These are phyloP conservation scores for Hyppa rectilinea DNA, from an alignment of 2,888 invertebrate genomes.

Conservation along the genomic window DNA sequence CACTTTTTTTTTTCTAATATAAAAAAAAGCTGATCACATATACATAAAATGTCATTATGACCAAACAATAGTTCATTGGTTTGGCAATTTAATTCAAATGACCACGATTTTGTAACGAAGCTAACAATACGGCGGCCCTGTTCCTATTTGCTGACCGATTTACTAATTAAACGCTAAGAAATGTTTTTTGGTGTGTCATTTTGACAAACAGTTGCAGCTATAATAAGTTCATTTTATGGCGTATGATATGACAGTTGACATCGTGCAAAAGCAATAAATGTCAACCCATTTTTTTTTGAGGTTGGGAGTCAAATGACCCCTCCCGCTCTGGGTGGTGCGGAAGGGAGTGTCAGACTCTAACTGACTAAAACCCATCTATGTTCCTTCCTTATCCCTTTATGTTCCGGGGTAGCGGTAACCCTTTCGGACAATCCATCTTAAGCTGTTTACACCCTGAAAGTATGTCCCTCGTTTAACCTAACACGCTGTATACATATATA, in stretches of 20 bases:
- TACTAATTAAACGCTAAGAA: slow-evolving; percentile 30
- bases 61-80: slow-evolving; percentile 32
- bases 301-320: no score
- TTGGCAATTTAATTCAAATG: slow-evolving; percentile 48
- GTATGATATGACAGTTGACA: neutral
- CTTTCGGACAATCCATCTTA: no score
- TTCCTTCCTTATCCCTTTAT: no score
- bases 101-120: slow-evolving; percentile 34
- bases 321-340: no score
- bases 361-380: no score
- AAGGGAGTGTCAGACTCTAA: no score
- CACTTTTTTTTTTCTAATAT: neutral
- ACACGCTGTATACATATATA: no score
- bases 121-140: slow-evolving; percentile 40
- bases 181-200: slow-evolving; percentile 36
- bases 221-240: neutral
- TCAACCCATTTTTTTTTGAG: no score
- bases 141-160: slow-evolving; percentile 48
- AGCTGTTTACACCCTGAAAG: no score
- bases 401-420: no score
- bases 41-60: slow-evolving; percentile 6
- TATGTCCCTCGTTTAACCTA: no score
- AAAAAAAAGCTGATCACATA: neutral
- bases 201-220: neutral
- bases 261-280: neutral